Base-by-base conservation (phyloP, 2,888 invertebrate genomes). In the Acanthosepion esculentum region DNA sequence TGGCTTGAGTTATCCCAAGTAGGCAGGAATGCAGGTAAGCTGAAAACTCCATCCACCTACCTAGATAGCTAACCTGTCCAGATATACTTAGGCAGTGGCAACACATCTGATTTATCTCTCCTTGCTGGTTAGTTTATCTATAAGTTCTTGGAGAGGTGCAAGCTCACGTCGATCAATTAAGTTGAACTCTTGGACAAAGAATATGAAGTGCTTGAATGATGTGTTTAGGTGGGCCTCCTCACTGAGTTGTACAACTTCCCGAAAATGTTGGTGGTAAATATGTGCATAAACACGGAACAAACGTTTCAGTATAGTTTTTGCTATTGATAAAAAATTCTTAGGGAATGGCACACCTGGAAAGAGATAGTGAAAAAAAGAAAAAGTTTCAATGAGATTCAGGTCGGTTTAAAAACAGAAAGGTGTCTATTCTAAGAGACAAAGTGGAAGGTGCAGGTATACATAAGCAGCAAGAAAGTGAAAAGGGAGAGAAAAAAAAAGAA, bases 211-310 rank as follows among this genome's bases (percentile, higher is more conserved):
- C 97, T 99, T 99, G 98, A 99, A 99, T 96, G 99, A 99, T 95
- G 99, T 99, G 98, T 99, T 99, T 96, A 99, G 98, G 98, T 99
- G 99, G 94, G 99, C 99, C 98, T 99, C 99, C 98, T 99, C 99
- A 94, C 97, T 96, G 95, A 99, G 98, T 97, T 99, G 99, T 95
- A 99, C 99, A 95, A 99, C 99, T 98, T 99, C 99, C 95, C 99
- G 98, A 98, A 99, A 99, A 98, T 99, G 99, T 97, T 99, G 99
- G 98, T 99, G 99, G 98, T 99, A 99, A 97, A 99, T 99, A 98
- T 99, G 99, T 94, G 99, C 99, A 98, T 99, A 99, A 95, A 99
- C 99, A 97, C 99, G 98, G 98, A 99, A 99, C 97, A 99, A 98
- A 95, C 99, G 98, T 98, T 99, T 99, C 97, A 99, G 98, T 97